Base-by-base conservation (phyloP, 2,888 invertebrate species). In the Hipparchia semele region DNA sequence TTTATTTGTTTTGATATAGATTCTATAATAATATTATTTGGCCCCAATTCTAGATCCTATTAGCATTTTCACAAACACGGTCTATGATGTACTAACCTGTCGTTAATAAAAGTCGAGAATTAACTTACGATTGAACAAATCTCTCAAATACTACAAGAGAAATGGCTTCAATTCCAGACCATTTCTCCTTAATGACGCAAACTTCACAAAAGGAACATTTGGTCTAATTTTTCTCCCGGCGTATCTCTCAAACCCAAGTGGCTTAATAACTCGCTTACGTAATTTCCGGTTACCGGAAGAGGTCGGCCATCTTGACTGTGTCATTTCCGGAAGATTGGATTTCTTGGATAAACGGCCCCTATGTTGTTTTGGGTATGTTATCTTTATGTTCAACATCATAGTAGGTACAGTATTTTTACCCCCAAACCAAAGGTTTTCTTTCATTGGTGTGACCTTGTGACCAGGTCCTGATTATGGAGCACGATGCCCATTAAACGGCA, bases 291-390 rank as follows among this genome's bases (percentile, higher is more conserved):
- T 78, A 75, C 79, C 75, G 81, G 74, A 73, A 76, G 71, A 72
- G 79, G 73, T 73, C 73, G 75, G 84, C 84, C 86, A 86, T 87
- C 82, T 85, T 84, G 82, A 73, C 67, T 74, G 73, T 77, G 70
- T 75, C 75, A 76, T 76, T 75, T 76, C 74, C 74, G 71, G 70
- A 46, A 68, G 69, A 64, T 72, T 59, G 67, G 67, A 70, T 72
- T 72, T 69, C 74, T 71, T 70, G 65, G 72, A 72, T 69, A 74
- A 69, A 66, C 70, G 71, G 64, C 54, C 68, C 60, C 54, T 60
- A 66, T 66, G 68, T 74, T 53, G 54, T 49, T 72, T 72, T 70
- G 58, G 53, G 53, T 13, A 23, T 9, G 49, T 6, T 53, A 53
- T 65, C 6, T 4, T 12, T 61, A 6, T n/a, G n/a, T 10, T 46